A percentile compares a stretch with the other conserved stretches of the same genome.
Conservation (phyloP, 2,113 vertebrate genomes). For the Lamprologus speciosus region DNA sequence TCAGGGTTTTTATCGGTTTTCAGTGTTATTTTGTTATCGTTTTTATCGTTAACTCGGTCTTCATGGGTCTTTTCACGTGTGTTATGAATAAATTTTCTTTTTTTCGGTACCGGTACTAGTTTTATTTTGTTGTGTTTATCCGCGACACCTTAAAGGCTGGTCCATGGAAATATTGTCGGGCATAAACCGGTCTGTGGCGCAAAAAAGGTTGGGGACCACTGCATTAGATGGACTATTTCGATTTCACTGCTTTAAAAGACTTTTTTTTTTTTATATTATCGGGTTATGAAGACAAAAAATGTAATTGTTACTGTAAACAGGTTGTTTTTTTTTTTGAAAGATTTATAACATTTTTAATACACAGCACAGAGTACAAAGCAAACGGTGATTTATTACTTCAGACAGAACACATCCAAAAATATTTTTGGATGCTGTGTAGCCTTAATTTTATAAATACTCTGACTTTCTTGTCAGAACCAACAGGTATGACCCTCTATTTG, state of each 20-base stretch:
- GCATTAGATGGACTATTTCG: not conserved
- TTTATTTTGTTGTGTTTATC: no score
- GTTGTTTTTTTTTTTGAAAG: rapidly evolving
- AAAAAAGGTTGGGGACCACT: no score
- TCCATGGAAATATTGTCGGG: no score
- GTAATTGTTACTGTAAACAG: not conserved
- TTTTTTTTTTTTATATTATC: rapidly evolving
- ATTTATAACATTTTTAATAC: rapidly evolving
- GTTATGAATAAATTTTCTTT: no score
- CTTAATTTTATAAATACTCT: not conserved
- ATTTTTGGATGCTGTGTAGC: rapidly evolving
- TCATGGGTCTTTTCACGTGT: no score
- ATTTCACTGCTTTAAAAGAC: not conserved
- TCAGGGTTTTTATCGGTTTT: no score
- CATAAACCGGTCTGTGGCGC: no score
- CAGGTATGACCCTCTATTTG: not conserved
- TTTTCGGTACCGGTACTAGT: no score
- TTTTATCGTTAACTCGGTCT: no score
- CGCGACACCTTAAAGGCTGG: no score
- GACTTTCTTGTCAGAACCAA: not conserved
- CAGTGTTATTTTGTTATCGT: no score
- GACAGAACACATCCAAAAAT: not conserved
- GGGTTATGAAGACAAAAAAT: not conserved
- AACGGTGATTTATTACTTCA: not conserved
- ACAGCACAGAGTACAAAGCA: not conserved